Evolutionary conservation across 1,140 invertebrate genomes (phyloP), one percentile per base, ranked within the genome.

Genomic region (Eumeta japonica): DNA sequence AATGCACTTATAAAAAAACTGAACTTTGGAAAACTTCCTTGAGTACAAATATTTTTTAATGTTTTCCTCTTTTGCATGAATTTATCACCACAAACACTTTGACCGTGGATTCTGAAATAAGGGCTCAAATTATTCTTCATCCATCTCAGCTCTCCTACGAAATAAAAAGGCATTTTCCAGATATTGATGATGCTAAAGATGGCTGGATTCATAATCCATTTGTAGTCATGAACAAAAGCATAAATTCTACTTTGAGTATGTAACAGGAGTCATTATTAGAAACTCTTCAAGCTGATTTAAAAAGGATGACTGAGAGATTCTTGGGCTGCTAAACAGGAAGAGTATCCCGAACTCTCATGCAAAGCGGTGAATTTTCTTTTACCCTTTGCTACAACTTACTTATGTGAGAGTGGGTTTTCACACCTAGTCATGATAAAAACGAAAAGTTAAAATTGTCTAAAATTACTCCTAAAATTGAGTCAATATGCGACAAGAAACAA

Each of bases 181-280:
- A n/a, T n/a, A n/a, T n/a, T n/a, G n/a, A n/a, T n/a, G n/a, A n/a
- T n/a, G n/a, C n/a, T n/a, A n/a, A n/a, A n/a, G 34, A 37, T 33
- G 20, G 19, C 35, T n/a, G n/a, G n/a, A n/a, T n/a, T n/a, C n/a
- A n/a, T n/a, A n/a, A n/a, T n/a, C n/a, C n/a, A n/a, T n/a, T n/a
- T n/a, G n/a, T n/a, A n/a, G n/a, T n/a, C n/a, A n/a, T n/a, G n/a
- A 32, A 18, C 27, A 33, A 31, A 30, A 37, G 28, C 27, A 43
- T 29, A 34, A 35, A 16, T 29, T 33, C 28, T 37, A 43, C 30
- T 43, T 39, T 38, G 41, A 43, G 17, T 39, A 39, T 39, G 11
- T 13, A 37, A n/a, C n/a, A n/a, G n/a, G n/a, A n/a, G n/a, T n/a
- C n/a, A 30, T 1, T 37, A 30, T 18, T 17, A 37, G 36, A 37